Evolutionary conservation across 2,797 vertebrate species (phyloP), one percentile per base, ranked within the genome.

Genomic region (Alfaro cultratus): DNA sequence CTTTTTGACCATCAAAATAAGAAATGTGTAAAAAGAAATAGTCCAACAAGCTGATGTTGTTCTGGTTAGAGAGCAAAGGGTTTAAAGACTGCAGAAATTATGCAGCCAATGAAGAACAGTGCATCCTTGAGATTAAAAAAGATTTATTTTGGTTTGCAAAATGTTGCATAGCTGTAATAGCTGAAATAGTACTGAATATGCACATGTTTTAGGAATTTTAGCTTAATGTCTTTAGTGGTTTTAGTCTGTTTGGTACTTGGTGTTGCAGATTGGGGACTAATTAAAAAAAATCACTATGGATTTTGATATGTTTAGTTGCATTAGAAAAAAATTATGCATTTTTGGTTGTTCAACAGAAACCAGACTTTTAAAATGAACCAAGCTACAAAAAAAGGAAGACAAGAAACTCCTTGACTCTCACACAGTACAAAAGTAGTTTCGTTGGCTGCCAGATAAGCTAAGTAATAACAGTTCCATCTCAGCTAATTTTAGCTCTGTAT

Each of bases 401-500:
- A 81, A 91, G 85, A 78, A 83, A 85, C 74, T 74, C 75, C 71
- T 76, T 77, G 75, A 79, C 67, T 77, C 39, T 78, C 80, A 75
- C 80, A 73, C 75, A 72, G 79, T 84, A 90, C 77, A 87, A 87
- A 93, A 91, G 89, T 91, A 87, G 87, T 90, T 91, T 92, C 81
- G 79, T 86, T 86, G 89, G 85, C 88, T 90, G 90, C 90, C 92
- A 93, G 94, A 94, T 94, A 94, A 94, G 92, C 93, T 91, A 88
- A 94, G 94, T 94, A 94, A 95, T 94, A 95, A 95, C 93, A 86
- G 89, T 91, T 91, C 89, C 86, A 91, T 94, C 89, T 93, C 90
- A 88, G 94, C 94, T 95, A 95, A 95, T 95, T 96, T 95, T 95
- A 95, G 93, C 91, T 80, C 91, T 83, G 91, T 89, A 92, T 93